Conservation (phyloP, 2,888 invertebrate species). For the Drosophila mulleri region DNA sequence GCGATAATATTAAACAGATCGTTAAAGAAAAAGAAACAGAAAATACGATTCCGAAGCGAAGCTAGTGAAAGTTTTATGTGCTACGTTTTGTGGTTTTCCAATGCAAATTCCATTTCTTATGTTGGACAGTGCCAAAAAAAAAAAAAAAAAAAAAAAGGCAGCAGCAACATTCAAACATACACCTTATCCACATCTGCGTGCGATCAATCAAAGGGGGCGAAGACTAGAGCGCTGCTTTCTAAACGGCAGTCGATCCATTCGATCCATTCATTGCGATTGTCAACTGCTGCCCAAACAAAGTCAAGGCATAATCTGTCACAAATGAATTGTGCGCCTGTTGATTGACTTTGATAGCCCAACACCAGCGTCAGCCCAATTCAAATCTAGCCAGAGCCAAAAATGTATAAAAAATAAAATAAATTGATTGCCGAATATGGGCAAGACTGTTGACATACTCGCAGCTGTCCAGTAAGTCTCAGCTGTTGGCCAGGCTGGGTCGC, state of each 20-base stretch:
- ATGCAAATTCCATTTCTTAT: conserved; percentile 68
- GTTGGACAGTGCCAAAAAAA: conserved; percentile 41
- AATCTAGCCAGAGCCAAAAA: conserved; percentile 46
- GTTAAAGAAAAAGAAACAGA: conserved; percentile 31
- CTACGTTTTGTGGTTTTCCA: conserved; percentile 41
- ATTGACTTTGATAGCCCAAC: conserved; percentile 69
- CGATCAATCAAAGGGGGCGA: conserved; percentile 62
- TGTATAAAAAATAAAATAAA: conserved; percentile 8
- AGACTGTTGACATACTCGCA: conserved; percentile 40
- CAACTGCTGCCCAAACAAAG: conserved; percentile 57
- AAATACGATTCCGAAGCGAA: conserved; percentile 18
- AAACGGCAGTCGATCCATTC: conserved; percentile 40
- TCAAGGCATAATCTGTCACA: conserved; percentile 77
- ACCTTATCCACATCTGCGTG: conserved; percentile 26
- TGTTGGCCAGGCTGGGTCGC: conserved; percentile 44
- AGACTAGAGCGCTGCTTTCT: conserved; percentile 59
- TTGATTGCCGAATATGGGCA: conserved; percentile 56
- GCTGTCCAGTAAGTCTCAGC: conserved; percentile 21
- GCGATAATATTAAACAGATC: conserved; percentile 23
- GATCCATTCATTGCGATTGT: conserved; percentile 52
- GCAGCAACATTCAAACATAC: not conserved
- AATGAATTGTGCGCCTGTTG: conserved; percentile 70
- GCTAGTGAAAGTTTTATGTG: conserved; percentile 65
- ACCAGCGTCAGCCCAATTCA: conserved; percentile 64
- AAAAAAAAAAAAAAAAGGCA: conserved; percentile 18